Evolutionary conservation across 2,113 vertebrate species (phyloP), one percentile per base, ranked within the genome.

Genomic region (Pycnonotus jocosus): DNA sequence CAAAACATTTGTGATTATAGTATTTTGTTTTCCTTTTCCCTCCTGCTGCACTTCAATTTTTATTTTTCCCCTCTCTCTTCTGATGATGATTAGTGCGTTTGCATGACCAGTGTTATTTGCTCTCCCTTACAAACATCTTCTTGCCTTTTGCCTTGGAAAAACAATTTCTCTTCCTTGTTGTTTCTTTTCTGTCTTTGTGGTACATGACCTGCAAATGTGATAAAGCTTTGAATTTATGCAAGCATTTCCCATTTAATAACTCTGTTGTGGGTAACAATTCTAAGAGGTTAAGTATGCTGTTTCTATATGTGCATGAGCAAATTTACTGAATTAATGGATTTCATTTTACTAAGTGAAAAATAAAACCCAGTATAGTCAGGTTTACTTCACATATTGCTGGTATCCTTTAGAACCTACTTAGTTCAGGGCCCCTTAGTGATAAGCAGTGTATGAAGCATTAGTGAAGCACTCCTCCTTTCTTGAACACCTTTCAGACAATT

Each of bases 1-100:
- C 87, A 74, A 80, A 93, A 94, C 76, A 83, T 90, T 86, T 93
- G 72, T 90, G 86, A 62, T 94, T n/a, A 38, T 88, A 85, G 40
- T 94, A 54, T 88, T 95, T 93, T 89, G 47, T 71, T 93, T 91
- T 71, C 23, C 35, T 89, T 35, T 88, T 70, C 53, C 18, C 48
- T 84, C 35, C 22, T 90, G 61, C 64, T 78, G 30, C 18, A 12
- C 61, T 86, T 79, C 16, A 70, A 3, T 44, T 78, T 80, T 66
- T 84, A 51, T 48, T 64, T 80, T 21, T 33, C 44, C 11, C 30
- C 11, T 10, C 37, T 72, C 25, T 83, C 56, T 81, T 50, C 30
- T 90, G 62, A 58, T 86, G 31, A 53, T 80, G 56, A 66, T 65
- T 54, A 50, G 20, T 70, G 50, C 0, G 0, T 79, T 86, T 76